phyloP scores from a whole-genome alignment of 1,140 invertebrate species.

The Pogonognathellus flavescens region DNA sequence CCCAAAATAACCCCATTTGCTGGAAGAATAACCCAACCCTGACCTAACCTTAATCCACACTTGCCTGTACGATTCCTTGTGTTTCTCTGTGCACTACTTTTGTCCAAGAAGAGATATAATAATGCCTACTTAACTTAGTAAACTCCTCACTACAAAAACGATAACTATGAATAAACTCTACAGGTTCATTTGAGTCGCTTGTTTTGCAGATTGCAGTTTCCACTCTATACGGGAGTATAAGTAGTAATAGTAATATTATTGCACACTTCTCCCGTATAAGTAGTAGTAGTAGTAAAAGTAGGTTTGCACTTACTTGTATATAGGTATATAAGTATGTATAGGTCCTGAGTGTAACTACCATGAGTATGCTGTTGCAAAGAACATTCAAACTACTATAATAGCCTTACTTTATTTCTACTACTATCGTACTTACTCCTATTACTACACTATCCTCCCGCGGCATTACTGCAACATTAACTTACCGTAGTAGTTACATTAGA shows the following conservation, averaged over 20 bases:
- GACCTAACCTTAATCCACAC: slow-evolving; percentile 60
- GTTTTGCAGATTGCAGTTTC: slow-evolving; percentile 18
- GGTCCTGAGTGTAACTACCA: too few relatives aligned
- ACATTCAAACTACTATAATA: slow-evolving; percentile 37
- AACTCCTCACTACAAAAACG: slow-evolving; percentile 43
- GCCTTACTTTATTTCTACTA: slow-evolving; percentile 11
- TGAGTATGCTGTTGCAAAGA: slow-evolving; percentile 3
- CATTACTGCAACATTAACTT: slow-evolving; percentile 50
- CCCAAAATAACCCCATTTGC: slow-evolving; percentile 66
- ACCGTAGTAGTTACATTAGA: neutral
- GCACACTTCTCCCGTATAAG: neutral
- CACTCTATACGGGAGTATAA: neutral
- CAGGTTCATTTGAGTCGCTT: slow-evolving; percentile 27
- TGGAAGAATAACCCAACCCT: slow-evolving; percentile 61
- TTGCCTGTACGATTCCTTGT: slow-evolving; percentile 5
- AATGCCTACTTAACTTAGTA: slow-evolving; percentile 43
- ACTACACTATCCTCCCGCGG: slow-evolving; percentile 20
- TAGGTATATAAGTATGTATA: too few relatives aligned
- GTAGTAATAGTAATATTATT: neutral
- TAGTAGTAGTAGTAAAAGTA: neutral
- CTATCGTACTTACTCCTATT: slow-evolving; percentile 23
- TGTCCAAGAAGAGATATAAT: slow-evolving; percentile 24
- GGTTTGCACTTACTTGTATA: neutral
- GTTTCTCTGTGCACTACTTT: slow-evolving; percentile 16
- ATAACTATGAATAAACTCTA: slow-evolving; percentile 50